Conservation (phyloP, 1,140 invertebrate genomes). For the Galleria mellonella region DNA sequence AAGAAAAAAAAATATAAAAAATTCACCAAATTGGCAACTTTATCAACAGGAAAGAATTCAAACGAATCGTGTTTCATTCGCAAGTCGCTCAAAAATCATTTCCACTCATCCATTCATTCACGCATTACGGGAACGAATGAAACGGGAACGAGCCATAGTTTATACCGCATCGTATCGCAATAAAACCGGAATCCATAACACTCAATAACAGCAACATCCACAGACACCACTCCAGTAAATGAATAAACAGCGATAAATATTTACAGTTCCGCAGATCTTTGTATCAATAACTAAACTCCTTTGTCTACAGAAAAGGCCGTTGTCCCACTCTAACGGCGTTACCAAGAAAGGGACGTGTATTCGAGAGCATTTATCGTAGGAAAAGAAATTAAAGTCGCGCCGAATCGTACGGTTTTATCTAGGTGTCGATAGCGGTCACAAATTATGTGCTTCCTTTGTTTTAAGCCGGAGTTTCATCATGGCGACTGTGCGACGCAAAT, state of each 20-base stretch:
- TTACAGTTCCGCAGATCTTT: conserved; percentile 14
- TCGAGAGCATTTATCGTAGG: conserved; percentile 50
- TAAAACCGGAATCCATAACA: too few species aligned
- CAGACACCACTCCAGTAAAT: background rate
- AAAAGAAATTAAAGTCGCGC: conserved; percentile 66
- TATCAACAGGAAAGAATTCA: too few species aligned
- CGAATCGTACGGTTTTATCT: conserved; percentile 68
- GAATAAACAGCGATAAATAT: conserved; percentile 6
- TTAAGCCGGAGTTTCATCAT: conserved; percentile 21
- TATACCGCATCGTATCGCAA: too few species aligned
- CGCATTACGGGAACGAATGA: too few species aligned
- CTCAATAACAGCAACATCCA: background rate
- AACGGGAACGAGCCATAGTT: too few species aligned
- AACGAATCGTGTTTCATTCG: too few species aligned
- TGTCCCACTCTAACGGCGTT: conserved; percentile 20
- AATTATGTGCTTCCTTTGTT: conserved; percentile 63
- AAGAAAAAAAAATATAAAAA: too few species aligned
- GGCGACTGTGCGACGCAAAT: background rate
- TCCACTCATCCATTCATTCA: too few species aligned
- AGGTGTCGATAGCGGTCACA: conserved; percentile 66
- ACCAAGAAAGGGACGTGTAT: conserved; percentile 25
- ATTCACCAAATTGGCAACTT: too few species aligned
- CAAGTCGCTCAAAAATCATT: too few species aligned
- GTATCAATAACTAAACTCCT: conserved; percentile 39
- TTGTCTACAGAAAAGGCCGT: conserved; percentile 25